phyloP scores from a whole-genome alignment of 2,888 invertebrate genomes.

The Lithosia quadra region DNA sequence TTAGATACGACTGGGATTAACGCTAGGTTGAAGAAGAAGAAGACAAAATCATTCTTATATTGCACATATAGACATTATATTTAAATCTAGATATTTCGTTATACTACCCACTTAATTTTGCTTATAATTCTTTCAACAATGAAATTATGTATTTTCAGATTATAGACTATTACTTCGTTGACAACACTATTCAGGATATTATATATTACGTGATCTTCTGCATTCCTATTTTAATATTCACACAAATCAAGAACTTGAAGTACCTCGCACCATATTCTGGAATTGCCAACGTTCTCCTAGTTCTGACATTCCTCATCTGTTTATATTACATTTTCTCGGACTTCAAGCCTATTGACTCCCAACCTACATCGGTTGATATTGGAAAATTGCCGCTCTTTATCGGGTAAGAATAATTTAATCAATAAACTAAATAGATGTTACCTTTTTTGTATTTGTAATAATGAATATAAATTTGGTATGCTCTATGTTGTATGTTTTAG shows the following conservation, averaged over 20 bases:
- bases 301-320: constrained; percentile 92
- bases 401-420: constrained; percentile 73
- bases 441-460: too few relatives aligned
- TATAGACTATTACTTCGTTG: constrained; percentile 61
- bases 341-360: constrained; percentile 75
- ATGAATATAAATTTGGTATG: too few relatives aligned
- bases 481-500: too few relatives aligned
- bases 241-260: constrained; percentile 91
- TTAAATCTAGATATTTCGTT: too few relatives aligned
- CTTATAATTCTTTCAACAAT: background rate
- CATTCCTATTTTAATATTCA: constrained; percentile 75
- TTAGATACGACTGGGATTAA: too few relatives aligned
- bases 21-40: too few relatives aligned
- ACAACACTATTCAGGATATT: constrained; percentile 59
- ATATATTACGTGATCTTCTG: constrained; percentile 78
- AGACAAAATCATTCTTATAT: too few relatives aligned
- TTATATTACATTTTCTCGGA: constrained; percentile 92
- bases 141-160: constrained; percentile 65
- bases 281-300: constrained; percentile 93
- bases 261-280: constrained; percentile 96
- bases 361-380: constrained; percentile 86
- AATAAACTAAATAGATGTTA: too few relatives aligned
- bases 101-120: too few relatives aligned
- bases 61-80: too few relatives aligned
- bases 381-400: constrained; percentile 94